Conservation (phyloP, 2,888 invertebrate species). For the Agriotes lineatus region DNA sequence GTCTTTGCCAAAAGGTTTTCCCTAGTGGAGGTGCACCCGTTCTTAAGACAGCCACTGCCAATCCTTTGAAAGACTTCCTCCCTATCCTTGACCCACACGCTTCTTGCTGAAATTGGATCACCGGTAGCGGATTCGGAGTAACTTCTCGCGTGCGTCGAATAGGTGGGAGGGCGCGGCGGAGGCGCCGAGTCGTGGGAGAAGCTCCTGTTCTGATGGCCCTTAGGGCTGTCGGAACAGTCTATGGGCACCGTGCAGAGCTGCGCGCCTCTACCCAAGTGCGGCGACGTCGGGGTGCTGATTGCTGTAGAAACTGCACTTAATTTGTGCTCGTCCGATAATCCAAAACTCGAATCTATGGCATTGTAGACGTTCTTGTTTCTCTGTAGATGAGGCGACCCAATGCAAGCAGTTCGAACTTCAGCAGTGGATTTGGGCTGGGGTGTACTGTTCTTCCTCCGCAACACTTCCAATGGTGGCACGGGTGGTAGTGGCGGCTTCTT, state of each 20-base stretch:
- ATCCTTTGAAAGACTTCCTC: slow-evolving; percentile 34
- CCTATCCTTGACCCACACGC: slow-evolving; percentile 25
- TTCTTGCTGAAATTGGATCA: slow-evolving; percentile 14
- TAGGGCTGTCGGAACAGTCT: slow-evolving; percentile 48
- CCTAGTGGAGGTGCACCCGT: slow-evolving; percentile 60
- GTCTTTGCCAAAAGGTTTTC: slow-evolving; percentile 77
- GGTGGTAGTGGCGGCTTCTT: slow-evolving; percentile 82
- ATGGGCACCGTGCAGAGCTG: slow-evolving; percentile 52
- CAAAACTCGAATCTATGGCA: slow-evolving; percentile 69
- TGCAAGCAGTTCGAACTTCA: slow-evolving; percentile 72
- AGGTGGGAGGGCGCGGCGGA: slow-evolving; percentile 37
- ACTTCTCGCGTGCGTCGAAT: slow-evolving; percentile 28
- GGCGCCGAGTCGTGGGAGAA: slow-evolving; percentile 55
- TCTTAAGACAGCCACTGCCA: slow-evolving; percentile 44
- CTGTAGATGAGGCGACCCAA: slow-evolving; percentile 75
- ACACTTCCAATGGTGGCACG: slow-evolving; percentile 74
- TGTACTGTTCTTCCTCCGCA: slow-evolving; percentile 68
- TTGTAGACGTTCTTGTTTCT: slow-evolving; percentile 71
- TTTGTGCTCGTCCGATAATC: slow-evolving; percentile 44
- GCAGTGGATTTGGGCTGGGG: slow-evolving; percentile 63
- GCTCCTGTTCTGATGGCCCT: slow-evolving; percentile 55
- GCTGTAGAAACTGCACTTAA: slow-evolving; percentile 56
- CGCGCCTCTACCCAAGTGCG: slow-evolving; percentile 59
- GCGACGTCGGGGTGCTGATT: slow-evolving; percentile 65
- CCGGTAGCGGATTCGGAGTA: slow-evolving; percentile 32